Evolutionary conservation across 1,140 invertebrate species (phyloP).

Genomic region (Drosophila saltans): DNA sequence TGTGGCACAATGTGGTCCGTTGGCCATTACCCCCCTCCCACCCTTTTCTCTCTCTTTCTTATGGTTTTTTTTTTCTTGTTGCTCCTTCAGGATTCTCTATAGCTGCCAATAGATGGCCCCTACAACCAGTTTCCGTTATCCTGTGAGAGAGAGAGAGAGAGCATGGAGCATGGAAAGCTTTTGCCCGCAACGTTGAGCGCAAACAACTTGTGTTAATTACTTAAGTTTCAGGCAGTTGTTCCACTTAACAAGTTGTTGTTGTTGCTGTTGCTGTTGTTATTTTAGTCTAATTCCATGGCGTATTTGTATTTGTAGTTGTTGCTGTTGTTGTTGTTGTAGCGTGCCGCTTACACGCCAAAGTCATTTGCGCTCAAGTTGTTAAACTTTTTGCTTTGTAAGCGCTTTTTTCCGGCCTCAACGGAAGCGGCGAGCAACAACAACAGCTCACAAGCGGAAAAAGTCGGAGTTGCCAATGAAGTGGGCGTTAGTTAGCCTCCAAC

Average conservation of each 20-base stretch:
- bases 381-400: constrained; percentile 75
- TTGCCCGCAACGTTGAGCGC: constrained; percentile 52
- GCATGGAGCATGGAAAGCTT: constrained; percentile 6
- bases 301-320: constrained; percentile 10
- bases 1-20: constrained; percentile 6
- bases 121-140: background rate
- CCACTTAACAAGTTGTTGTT: constrained; percentile 69
- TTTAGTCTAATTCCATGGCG: constrained; percentile 17
- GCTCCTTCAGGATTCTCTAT: background rate
- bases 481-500: background rate
- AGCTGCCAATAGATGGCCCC: background rate
- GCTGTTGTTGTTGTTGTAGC: constrained; percentile 49
- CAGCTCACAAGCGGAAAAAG: constrained; percentile 8
- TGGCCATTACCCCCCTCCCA: background rate
- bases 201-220: constrained; percentile 79
- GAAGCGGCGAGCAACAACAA: constrained; percentile 45
- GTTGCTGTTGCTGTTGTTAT: constrained; percentile 15
- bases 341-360: constrained; percentile 73
- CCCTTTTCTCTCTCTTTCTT: constrained; percentile 6
- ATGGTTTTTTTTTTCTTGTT: background rate
- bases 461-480: background rate
- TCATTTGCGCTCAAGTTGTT: constrained; percentile 75
- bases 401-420: constrained; percentile 69
- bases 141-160: background rate
- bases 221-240: constrained; percentile 75